Conservation (phyloP, 1,140 invertebrate genomes). For the Trachymyrmex cornetzi region DNA sequence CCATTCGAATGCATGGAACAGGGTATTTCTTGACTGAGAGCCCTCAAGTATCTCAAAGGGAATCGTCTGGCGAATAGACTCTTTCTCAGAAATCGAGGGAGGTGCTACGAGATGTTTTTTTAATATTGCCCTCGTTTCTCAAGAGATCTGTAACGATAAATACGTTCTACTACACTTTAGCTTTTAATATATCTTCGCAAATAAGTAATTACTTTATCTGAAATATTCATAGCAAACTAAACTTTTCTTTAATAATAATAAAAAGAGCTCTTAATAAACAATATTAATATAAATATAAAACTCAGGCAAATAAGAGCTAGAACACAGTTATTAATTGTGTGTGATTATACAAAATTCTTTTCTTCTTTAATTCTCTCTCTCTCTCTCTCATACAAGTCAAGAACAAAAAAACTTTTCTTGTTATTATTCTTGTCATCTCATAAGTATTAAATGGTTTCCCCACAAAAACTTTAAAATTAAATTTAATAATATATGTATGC, state of each 20-base stretch:
- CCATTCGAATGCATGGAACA: constrained; percentile 56
- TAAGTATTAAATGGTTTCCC: not conserved
- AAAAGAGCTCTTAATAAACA: too few relatives aligned
- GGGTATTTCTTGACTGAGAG: constrained; percentile 45
- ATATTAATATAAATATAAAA: too few relatives aligned
- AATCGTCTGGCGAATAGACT: constrained; percentile 45
- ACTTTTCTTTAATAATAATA: too few relatives aligned
- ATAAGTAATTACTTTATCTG: not conserved
- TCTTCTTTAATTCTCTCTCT: too few relatives aligned
- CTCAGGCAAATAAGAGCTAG: too few relatives aligned
- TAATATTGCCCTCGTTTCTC: constrained; percentile 35
- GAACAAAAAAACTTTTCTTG: not conserved
- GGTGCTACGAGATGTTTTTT: constrained; percentile 46
- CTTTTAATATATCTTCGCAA: not conserved
- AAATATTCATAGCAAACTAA: constrained; percentile 2
- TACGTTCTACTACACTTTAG: not conserved
- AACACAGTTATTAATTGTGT: too few relatives aligned
- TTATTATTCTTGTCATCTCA: not conserved
- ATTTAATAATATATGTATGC: not conserved
- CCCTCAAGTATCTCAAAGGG: constrained; percentile 46
- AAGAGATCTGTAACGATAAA: constrained; percentile 40
- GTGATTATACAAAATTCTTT: too few relatives aligned
- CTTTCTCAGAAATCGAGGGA: constrained; percentile 39
- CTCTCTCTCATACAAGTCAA: too few relatives aligned
- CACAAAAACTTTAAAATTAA: not conserved